phyloP scores from a whole-genome alignment of 2,888 invertebrate species.

The Pristionchus fissidentatus region DNA sequence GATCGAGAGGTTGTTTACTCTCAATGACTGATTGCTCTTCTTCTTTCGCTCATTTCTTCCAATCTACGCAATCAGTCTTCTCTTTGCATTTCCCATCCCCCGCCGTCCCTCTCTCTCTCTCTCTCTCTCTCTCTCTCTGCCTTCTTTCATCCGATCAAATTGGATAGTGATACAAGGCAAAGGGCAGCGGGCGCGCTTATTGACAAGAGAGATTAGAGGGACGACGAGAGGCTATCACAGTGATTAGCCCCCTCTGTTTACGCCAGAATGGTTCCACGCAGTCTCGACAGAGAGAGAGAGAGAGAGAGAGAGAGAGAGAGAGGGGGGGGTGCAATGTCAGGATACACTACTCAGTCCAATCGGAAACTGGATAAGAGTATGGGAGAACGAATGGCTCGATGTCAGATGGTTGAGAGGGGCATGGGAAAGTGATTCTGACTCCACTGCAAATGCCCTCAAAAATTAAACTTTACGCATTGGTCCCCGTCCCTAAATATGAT shows the following conservation, averaged over 20 bases:
- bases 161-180: conserved; percentile 31
- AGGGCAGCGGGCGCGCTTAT: not conserved
- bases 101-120: not conserved
- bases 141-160: not conserved
- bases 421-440: no score
- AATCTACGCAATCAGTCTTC: conserved; percentile 25
- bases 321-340: no score
- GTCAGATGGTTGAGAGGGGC: no score
- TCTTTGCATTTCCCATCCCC: not conserved
- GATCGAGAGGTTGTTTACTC: conserved; percentile 6
- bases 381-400: no score
- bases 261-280: not conserved
- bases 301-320: no score
- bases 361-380: no score
- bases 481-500: no score
- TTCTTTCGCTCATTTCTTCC: conserved; percentile 2
- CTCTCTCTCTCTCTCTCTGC: not conserved
- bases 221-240: no score
- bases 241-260: conserved; percentile 9
- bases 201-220: conserved; percentile 3
- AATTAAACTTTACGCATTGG: no score
- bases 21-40: conserved; percentile 32
- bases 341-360: no score
- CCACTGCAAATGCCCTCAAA: no score
- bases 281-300: not conserved